Percentiles rank a stretch among this genome's conserved stretches.
Conservation (phyloP, 2,113 vertebrate genomes). For the Pandion haliaetus region DNA sequence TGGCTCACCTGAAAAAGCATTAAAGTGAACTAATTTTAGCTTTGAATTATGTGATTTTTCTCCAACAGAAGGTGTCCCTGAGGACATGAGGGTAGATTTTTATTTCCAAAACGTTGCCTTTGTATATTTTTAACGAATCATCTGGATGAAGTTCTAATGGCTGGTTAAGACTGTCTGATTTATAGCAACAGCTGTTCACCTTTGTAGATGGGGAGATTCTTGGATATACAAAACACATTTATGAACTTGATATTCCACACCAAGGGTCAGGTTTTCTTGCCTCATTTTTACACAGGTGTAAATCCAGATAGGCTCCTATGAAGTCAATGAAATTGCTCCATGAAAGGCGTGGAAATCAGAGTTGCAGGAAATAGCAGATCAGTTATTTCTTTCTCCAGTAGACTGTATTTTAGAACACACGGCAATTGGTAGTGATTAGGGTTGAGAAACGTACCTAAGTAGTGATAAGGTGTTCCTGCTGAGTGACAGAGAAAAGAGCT, state of each 20-base stretch:
- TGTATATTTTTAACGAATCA: constrained; percentile 43
- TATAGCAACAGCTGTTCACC: constrained; percentile 54
- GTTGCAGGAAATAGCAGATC: background rate
- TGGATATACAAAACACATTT: background rate
- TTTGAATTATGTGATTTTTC: constrained; percentile 35
- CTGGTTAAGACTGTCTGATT: constrained; percentile 33
- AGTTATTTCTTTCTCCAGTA: background rate
- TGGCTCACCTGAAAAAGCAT: constrained; percentile 36
- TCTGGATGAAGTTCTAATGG: constrained; percentile 37
- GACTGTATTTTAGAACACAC: background rate
- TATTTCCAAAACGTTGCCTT: constrained; percentile 43
- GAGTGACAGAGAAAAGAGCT: background rate
- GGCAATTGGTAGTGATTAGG: background rate
- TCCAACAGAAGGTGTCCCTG: constrained; percentile 40
- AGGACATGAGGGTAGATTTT: constrained; percentile 10
- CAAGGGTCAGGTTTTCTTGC: background rate
- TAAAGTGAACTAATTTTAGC: constrained; percentile 57
- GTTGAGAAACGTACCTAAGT: background rate
- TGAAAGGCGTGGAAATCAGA: background rate
- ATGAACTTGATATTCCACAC: constrained; percentile 18
- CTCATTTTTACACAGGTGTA: constrained; percentile 20
- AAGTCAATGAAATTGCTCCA: constrained; percentile 22
- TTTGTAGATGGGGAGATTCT: constrained; percentile 5
- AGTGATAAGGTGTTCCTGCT: background rate
- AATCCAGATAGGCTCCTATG: constrained; percentile 40